A percentile compares a stretch with the other conserved stretches of the same genome.
Conservation (phyloP, 2,888 invertebrate genomes). For the Tenthredo amoena region DNA sequence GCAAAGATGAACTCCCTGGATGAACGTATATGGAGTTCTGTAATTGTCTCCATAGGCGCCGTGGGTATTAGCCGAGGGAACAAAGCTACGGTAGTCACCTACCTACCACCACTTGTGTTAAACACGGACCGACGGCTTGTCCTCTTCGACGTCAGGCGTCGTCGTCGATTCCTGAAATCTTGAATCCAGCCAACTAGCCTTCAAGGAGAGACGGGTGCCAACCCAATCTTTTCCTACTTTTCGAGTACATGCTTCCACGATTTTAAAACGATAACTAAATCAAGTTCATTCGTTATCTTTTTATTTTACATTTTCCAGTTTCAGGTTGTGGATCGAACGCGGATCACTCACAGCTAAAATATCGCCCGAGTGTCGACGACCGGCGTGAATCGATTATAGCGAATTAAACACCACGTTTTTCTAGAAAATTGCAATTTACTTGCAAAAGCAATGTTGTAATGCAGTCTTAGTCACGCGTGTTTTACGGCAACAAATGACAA, state of each 20-base stretch:
- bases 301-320: neutral
- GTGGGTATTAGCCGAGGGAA: slow-evolving; percentile 63
- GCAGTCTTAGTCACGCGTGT: slow-evolving; percentile 15
- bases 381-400: slow-evolving; percentile 17
- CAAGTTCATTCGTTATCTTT: neutral
- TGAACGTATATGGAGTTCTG: slow-evolving; percentile 74
- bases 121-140: slow-evolving; percentile 44
- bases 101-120: slow-evolving; percentile 48
- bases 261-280: neutral
- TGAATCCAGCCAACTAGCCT: slow-evolving; percentile 31
- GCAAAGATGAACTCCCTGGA: slow-evolving; percentile 69
- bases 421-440: slow-evolving; percentile 14
- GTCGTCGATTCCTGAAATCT: slow-evolving; percentile 25
- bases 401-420: slow-evolving; percentile 19
- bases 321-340: neutral
- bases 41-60: slow-evolving; percentile 74
- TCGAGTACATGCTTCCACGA: neutral
- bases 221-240: neutral
- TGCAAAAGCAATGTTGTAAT: slow-evolving; percentile 9
- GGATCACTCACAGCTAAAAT: neutral
- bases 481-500: neutral
- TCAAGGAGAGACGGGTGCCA: neutral
- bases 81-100: slow-evolving; percentile 46
- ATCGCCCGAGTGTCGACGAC: slow-evolving; percentile 34
- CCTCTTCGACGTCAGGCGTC: slow-evolving; percentile 41